Percentiles rank a stretch among this genome's conserved stretches.
phyloP scores from a whole-genome alignment of 2,113 vertebrate genomes.

The Microcebus jonahi region DNA sequence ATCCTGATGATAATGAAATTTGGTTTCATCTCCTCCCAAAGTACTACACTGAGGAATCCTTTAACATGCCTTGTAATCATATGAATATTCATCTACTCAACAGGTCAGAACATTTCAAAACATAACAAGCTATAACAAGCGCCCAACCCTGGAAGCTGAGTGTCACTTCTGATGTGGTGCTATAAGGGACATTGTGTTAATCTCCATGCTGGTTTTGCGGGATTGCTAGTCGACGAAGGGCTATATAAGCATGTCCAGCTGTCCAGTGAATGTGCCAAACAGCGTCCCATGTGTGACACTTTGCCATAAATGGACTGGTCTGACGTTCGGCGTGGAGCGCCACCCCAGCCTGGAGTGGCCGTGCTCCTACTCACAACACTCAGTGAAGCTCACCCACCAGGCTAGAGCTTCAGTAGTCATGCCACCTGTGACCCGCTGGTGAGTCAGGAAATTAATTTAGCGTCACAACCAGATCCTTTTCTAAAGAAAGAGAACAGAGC shows the following conservation, averaged over 20 bases:
- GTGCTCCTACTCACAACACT: background rate
- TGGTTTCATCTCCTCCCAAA: background rate
- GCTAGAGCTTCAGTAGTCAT: background rate
- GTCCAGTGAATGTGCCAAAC: background rate
- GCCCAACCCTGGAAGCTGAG: background rate
- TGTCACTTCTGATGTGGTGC: background rate
- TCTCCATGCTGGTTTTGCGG: background rate
- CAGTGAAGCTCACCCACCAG: accelerated
- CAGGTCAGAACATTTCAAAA: background rate
- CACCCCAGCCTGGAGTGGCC: accelerated
- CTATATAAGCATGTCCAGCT: accelerated
- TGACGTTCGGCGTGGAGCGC: accelerated
- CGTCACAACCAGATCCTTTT: background rate
- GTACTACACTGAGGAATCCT: background rate
- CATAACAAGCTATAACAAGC: background rate
- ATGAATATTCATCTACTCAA: background rate
- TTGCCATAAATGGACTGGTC: background rate
- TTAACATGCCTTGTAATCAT: background rate
- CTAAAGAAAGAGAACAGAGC: background rate
- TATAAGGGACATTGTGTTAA: accelerated
- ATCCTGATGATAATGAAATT: background rate
- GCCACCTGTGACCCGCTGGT: accelerated
- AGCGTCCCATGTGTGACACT: background rate
- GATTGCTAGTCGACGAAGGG: background rate
- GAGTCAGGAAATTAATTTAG: background rate